phyloP scores from a whole-genome alignment of 2,888 invertebrate genomes.

The Dorcus parallelipipedus region DNA sequence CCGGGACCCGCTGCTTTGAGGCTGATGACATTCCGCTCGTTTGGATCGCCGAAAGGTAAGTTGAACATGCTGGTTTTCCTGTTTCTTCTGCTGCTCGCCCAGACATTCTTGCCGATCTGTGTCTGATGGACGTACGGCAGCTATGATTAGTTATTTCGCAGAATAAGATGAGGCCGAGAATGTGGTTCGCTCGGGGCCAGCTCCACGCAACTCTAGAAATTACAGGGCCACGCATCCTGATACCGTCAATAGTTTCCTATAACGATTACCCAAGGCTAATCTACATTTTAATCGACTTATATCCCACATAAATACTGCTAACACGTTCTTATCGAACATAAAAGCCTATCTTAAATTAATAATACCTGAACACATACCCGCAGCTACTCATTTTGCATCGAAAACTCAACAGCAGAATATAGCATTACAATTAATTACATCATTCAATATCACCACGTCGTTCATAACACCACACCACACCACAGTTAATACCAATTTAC shows the following conservation, averaged over 20 bases:
- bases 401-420: too few species aligned
- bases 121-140: not conserved
- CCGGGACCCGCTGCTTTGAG: conserved; percentile 21
- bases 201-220: conserved; percentile 32
- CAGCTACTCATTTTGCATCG: too few species aligned
- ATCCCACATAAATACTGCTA: not conserved
- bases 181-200: conserved; percentile 27
- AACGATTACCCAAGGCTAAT: conserved; percentile 28
- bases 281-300: conserved; percentile 15
- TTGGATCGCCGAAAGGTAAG: conserved; percentile 39
- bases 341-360: not conserved
- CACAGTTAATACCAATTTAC: too few species aligned
- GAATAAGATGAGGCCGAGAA: conserved; percentile 26
- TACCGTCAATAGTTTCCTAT: conserved; percentile 29
- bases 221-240: conserved; percentile 33
- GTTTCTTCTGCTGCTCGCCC: conserved; percentile 6
- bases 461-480: too few species aligned
- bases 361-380: not conserved
- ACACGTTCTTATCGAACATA: not conserved
- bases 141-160: conserved; percentile 20
- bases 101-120: conserved; percentile 4
- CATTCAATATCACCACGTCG: too few species aligned
- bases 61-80: conserved; percentile 13
- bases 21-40: conserved; percentile 38
- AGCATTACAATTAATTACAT: too few species aligned